These are phyloP conservation scores for Adela reaumurella DNA, from an alignment of 2,888 invertebrate species.

Conservation along the genomic window DNA sequence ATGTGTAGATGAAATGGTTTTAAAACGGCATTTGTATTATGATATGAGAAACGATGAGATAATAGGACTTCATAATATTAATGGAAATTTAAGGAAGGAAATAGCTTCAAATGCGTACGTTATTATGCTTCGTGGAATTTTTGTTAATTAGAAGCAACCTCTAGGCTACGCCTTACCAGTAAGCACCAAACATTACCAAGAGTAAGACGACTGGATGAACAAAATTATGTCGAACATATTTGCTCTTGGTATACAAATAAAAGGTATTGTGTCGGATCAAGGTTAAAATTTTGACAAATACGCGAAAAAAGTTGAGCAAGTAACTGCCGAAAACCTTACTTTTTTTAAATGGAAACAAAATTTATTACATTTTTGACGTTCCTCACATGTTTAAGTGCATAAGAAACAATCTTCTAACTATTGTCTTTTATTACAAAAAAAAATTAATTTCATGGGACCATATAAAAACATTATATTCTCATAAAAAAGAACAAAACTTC, in stretches of 20 bases:
- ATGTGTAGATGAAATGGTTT: not conserved
- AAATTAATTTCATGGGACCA: slow-evolving; percentile 1
- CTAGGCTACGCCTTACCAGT: too few relatives aligned
- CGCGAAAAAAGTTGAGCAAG: not conserved
- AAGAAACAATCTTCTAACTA: slow-evolving; percentile 2
- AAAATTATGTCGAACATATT: not conserved
- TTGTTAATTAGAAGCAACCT: too few relatives aligned
- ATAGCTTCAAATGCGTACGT: not conserved
- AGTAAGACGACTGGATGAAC: not conserved
- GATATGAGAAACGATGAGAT: not conserved
- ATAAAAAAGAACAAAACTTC: not conserved
- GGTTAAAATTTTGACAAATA: not conserved
- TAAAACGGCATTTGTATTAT: not conserved
- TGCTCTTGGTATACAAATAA: not conserved
- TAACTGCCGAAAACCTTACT: not conserved
- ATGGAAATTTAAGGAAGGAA: not conserved
- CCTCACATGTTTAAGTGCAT: slow-evolving; percentile 4
- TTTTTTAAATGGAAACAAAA: not conserved
- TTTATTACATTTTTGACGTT: too few relatives aligned
- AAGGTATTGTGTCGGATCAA: not conserved
- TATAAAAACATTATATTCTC: not conserved
- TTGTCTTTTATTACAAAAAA: not conserved
- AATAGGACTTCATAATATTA: not conserved
- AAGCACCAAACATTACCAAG: not conserved
- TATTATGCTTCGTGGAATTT: not conserved